Evolutionary conservation across 2,888 invertebrate species (phyloP).

Genomic region (Brachypalpus laphriformis): DNA sequence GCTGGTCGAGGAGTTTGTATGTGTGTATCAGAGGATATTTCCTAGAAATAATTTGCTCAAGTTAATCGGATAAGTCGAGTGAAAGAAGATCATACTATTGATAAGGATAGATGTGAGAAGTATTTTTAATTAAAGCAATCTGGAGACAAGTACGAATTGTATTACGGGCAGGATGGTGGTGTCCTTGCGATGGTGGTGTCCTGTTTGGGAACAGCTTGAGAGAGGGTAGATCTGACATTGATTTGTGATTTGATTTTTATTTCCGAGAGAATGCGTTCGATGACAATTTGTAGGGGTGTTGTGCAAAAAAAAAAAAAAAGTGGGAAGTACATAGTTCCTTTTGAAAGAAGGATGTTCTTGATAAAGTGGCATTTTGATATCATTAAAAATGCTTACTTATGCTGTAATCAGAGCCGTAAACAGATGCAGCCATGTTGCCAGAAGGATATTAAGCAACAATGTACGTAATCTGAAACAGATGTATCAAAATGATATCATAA

Average conservation of each 20-base stretch:
- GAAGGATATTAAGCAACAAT: no score
- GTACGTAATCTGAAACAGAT: no score
- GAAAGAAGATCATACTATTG: constrained; percentile 59
- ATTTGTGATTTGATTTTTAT: constrained; percentile 11
- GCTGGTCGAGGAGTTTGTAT: constrained; percentile 12
- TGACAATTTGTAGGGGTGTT: not conserved
- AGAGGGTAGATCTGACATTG: constrained; percentile 29
- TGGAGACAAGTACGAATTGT: constrained; percentile 42
- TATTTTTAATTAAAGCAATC: constrained; percentile 68
- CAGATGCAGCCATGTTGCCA: no score
- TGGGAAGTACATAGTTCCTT: no score
- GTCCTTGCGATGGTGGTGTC: not conserved
- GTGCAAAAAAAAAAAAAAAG: no score
- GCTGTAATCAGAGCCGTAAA: no score
- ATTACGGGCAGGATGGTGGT: constrained; percentile 13
- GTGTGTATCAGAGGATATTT: constrained; percentile 1
- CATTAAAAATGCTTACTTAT: no score
- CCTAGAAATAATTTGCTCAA: constrained; percentile 50
- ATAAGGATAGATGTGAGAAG: constrained; percentile 43
- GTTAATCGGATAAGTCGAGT: constrained; percentile 58
- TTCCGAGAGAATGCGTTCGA: not conserved
- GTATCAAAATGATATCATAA: no score
- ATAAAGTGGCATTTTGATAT: no score
- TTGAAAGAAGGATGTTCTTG: no score
- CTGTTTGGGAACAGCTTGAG: not conserved